Conservation (phyloP, 1,140 invertebrate genomes). For the Ceratina australensis region DNA sequence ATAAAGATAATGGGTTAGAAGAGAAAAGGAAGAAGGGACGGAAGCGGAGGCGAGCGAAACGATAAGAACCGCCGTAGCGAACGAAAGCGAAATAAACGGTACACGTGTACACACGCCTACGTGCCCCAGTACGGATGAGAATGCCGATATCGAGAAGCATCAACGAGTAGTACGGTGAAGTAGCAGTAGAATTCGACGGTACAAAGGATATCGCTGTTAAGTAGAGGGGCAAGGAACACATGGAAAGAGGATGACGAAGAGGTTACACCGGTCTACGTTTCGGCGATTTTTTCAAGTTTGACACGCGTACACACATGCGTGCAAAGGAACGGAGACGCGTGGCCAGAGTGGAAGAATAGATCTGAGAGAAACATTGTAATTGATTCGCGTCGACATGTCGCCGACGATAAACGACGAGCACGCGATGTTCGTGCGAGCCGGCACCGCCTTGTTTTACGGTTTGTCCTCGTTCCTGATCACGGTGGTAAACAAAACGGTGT, state of each 20-base stretch:
- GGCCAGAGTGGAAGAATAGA: background rate
- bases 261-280: slow-evolving; percentile 67
- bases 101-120: too few relatives aligned
- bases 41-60: background rate
- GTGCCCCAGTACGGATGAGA: too few relatives aligned
- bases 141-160: too few relatives aligned
- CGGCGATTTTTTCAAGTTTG: slow-evolving; percentile 21
- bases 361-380: background rate
- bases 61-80: too few relatives aligned
- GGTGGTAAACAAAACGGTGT: slow-evolving; percentile 96
- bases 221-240: too few relatives aligned
- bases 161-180: too few relatives aligned
- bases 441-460: slow-evolving; percentile 93
- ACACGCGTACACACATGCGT: too few relatives aligned
- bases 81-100: too few relatives aligned
- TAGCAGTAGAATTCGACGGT: too few relatives aligned
- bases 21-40: background rate
- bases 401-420: slow-evolving; percentile 53
- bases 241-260: slow-evolving; percentile 56
- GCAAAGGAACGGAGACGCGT: background rate
- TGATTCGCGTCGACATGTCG: slow-evolving; percentile 47
- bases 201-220: too few relatives aligned
- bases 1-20: background rate
- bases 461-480: slow-evolving; percentile 96
- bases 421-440: slow-evolving; percentile 73